Evolutionary conservation across 2,888 invertebrate genomes (phyloP).

Genomic region (Phengaris alcon): DNA sequence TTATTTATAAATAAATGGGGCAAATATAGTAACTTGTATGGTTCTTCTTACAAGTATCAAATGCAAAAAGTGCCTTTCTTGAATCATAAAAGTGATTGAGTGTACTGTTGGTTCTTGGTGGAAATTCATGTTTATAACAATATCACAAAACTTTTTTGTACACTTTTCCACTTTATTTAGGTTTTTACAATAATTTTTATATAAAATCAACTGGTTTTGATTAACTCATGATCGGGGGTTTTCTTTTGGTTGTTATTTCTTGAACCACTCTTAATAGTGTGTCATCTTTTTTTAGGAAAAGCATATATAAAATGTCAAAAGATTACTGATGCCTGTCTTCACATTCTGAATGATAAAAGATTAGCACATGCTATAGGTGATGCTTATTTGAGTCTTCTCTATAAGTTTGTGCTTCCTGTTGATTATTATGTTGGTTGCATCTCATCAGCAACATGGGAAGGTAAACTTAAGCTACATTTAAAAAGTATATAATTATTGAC

Average conservation of each 20-base stretch:
- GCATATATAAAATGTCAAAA: slow-evolving; percentile 63
- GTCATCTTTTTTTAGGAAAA: slow-evolving; percentile 39
- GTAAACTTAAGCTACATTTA: slow-evolving; percentile 51
- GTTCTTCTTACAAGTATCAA: too few species aligned
- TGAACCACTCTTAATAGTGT: background rate
- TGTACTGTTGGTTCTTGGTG: too few species aligned
- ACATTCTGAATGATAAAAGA: slow-evolving; percentile 58
- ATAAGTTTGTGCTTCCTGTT: slow-evolving; percentile 75
- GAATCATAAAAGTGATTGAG: too few species aligned
- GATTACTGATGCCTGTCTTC: slow-evolving; percentile 58
- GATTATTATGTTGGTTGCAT: slow-evolving; percentile 74
- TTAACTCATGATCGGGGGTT: too few species aligned
- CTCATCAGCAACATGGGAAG: slow-evolving; percentile 76
- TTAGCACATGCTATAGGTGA: slow-evolving; percentile 63
- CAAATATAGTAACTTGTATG: too few species aligned
- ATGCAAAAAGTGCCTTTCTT: too few species aligned
- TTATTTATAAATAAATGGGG: background rate
- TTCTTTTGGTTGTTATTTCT: too few species aligned
- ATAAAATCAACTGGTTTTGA: too few species aligned
- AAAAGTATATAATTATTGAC: background rate
- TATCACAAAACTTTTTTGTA: too few species aligned
- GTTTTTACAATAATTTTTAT: too few species aligned
- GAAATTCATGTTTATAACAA: too few species aligned
- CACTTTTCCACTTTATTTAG: too few species aligned
- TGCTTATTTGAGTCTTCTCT: slow-evolving; percentile 77